These are phyloP conservation scores for Carcharodon carcharias DNA, from an alignment of 2,797 vertebrate species.

Conservation along the genomic window DNA sequence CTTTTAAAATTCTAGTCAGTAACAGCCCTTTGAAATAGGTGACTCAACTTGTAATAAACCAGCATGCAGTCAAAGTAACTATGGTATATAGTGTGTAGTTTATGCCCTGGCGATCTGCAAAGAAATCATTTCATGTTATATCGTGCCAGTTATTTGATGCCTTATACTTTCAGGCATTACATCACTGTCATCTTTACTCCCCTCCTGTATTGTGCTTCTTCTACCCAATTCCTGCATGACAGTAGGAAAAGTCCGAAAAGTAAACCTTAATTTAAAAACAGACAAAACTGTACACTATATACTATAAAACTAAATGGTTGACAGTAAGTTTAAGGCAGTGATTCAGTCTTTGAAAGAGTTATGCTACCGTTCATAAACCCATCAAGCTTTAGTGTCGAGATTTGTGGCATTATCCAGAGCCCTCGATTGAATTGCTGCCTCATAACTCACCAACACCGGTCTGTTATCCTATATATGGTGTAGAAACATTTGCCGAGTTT, in stretches of 20 bases:
- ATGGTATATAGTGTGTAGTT: slow-evolving; percentile 31
- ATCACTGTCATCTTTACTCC: not conserved
- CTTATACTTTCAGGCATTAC: not conserved
- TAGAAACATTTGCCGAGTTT: not conserved
- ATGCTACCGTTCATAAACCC: not conserved
- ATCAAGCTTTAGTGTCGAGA: not conserved
- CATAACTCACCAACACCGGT: not conserved
- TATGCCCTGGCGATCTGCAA: not conserved
- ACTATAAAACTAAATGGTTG: not conserved
- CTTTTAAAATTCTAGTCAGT: not conserved
- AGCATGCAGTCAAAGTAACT: not conserved
- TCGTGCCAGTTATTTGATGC: not conserved
- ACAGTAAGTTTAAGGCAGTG: slow-evolving; percentile 1
- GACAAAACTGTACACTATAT: slow-evolving; percentile 21
- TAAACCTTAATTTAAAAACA: not conserved
- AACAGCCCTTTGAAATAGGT: slow-evolving; percentile 10
- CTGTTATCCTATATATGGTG: not conserved
- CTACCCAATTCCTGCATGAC: not conserved
- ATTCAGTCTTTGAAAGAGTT: not conserved
- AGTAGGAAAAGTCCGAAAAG: not conserved
- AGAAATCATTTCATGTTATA: not conserved
- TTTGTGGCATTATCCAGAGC: slow-evolving; percentile 6
- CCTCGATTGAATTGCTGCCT: slow-evolving; percentile 4
- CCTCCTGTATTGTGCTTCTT: not conserved
- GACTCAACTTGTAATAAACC: slow-evolving; percentile 6